These are phyloP conservation scores for Synergus umbraculus DNA, from an alignment of 2,888 invertebrate species.

Conservation along the genomic window DNA sequence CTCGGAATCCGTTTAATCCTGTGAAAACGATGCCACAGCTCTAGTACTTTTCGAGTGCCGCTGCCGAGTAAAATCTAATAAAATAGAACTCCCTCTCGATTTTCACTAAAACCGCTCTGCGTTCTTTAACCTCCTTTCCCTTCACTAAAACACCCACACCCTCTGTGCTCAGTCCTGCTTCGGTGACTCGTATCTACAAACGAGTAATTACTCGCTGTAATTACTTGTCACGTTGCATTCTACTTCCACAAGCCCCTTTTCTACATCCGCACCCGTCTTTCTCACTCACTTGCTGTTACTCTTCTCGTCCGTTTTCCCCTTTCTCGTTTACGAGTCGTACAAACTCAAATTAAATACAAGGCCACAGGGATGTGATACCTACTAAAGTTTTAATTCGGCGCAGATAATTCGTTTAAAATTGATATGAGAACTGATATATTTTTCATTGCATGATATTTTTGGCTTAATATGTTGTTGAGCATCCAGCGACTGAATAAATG, in stretches of 20 bases:
- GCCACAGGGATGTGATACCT: slow-evolving; percentile 24
- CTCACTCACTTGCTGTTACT: slow-evolving; percentile 14
- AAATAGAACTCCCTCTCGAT: slow-evolving; percentile 20
- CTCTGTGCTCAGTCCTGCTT: slow-evolving; percentile 31
- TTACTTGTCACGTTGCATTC: slow-evolving; percentile 41
- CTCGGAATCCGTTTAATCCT: slow-evolving; percentile 37
- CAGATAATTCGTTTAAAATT: slow-evolving; percentile 20
- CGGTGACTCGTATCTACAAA: slow-evolving; percentile 35
- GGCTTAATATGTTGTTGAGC: too few relatives aligned
- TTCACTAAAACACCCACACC: not conserved
- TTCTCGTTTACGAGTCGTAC: slow-evolving; percentile 28
- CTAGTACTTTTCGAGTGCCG: slow-evolving; percentile 31
- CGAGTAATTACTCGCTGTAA: slow-evolving; percentile 38
- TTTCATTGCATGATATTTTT: too few relatives aligned
- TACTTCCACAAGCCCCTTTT: slow-evolving; percentile 22
- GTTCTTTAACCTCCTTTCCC: slow-evolving; percentile 30
- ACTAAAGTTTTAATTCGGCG: slow-evolving; percentile 11
- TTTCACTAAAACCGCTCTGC: slow-evolving; percentile 22
- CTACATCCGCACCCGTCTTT: slow-evolving; percentile 4
- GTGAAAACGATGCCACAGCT: slow-evolving; percentile 35
- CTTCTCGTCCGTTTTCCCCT: not conserved
- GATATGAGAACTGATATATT: not conserved
- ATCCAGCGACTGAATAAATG: too few relatives aligned
- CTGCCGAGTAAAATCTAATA: slow-evolving; percentile 33
- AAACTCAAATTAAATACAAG: slow-evolving; percentile 38